Base-by-base conservation (phyloP, 1,140 invertebrate species). In the Halictus rubicundus region DNA sequence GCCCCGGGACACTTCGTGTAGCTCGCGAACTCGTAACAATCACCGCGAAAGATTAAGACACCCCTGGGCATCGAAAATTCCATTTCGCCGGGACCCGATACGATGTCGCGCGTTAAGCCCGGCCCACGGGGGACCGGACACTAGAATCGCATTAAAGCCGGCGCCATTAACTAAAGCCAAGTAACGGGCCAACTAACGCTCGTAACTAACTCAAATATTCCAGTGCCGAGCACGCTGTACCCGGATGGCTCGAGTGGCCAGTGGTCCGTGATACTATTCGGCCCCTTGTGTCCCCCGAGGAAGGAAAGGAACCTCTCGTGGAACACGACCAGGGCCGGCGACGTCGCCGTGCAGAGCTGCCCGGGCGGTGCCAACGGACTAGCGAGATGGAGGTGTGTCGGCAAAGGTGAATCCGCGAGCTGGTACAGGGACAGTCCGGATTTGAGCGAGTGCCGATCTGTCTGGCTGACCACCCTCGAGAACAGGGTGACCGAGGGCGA, bases 371-470 rank as follows among this genome's bases (percentile, higher is more conserved):
- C 97, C 5, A 97, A 96, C 27, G 97, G 97, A 54, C 93, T 97
- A 60, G 97, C 97, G 0, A 94, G 96, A 75, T 98, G 97, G 96
- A 95, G 95, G 87, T 98, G 96, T 87, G 88, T 94, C 0, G 88
- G 88, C 57, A 90, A 90, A 39, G 88, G 91, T 0, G 85, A 92
- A 4, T 89, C 83, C 7, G 88, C 91, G 0, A 90, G 87, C 69
- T 98, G 98, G 97, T 94, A 95, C 65, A 96, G 96, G 0, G 92
- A 95, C 5, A 96, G 95, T 8, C 97, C 98, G 10, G 97, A 99
- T 92, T 93, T 99, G 21, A 97, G 97, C 87, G 97, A 98, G 89
- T 99, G 98, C 90, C 95, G 97, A 16, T 98, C 97, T 0, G 94
- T 97, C 0, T 98, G 98, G 98, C 93, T 99, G 1, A 96, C 96